These are phyloP conservation scores for Siphlonurus alternatus DNA, from an alignment of 2,888 invertebrate species.

Conservation along the genomic window DNA sequence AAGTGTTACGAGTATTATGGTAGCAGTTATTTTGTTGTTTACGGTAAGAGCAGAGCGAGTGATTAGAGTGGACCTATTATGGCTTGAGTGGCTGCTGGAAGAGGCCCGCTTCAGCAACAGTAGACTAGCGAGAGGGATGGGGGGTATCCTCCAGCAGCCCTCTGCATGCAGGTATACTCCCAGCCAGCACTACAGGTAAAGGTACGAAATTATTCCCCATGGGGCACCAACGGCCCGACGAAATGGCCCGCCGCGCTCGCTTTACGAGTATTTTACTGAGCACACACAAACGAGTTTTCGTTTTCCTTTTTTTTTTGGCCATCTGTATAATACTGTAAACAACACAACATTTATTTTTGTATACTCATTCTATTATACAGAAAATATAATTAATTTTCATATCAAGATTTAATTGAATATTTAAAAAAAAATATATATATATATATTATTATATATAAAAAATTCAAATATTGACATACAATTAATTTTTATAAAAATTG, in stretches of 20 bases:
- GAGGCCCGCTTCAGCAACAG: too few relatives aligned
- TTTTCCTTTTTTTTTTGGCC: neutral
- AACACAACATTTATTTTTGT: too few relatives aligned
- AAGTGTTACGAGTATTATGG: neutral
- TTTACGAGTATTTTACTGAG: neutral
- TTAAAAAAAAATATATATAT: neutral
- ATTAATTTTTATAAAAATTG: neutral
- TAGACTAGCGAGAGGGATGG: too few relatives aligned
- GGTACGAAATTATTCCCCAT: neutral
- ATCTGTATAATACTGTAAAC: neutral
- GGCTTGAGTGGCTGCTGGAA: too few relatives aligned
- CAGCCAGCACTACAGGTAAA: neutral
- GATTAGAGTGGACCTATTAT: neutral
- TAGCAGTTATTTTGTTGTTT: neutral
- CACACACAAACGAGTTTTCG: neutral
- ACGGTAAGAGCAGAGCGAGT: neutral
- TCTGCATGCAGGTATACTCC: neutral
- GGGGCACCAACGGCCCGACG: neutral
- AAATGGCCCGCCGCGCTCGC: neutral
- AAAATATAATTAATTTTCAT: too few relatives aligned
- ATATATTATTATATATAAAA: neutral
- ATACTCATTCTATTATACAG: too few relatives aligned
- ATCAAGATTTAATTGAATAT: neutral
- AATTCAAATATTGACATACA: neutral
- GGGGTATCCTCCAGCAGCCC: too few relatives aligned